Evolutionary conservation across 2,888 invertebrate genomes (phyloP), one percentile per base, ranked within the genome.

Genomic region (Ecliptopera silaceata): DNA sequence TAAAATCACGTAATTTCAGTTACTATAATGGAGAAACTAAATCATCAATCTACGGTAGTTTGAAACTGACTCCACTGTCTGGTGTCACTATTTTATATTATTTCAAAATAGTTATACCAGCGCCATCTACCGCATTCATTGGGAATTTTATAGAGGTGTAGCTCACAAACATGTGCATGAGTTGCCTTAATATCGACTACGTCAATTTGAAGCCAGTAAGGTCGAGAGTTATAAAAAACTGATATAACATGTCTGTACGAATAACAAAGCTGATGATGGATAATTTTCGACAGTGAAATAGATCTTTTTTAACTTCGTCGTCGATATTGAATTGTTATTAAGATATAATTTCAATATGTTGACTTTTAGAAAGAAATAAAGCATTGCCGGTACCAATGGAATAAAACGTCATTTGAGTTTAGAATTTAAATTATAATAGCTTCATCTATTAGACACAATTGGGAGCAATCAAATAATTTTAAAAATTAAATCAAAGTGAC

Each of bases 91-190:
- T 20, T 13, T 8, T 6, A 5, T n/a, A 43, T 3, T 15, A 13
- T 42, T 42, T 11, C 6, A 15, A 38, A 45, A 41, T 55, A 47
- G 15, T 15, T 34, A 12, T 44, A 12, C 57, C 58, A 70, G 61
- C 75, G 72, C 75, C 77, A 76, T 76, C 75, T 75, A 61, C 48
- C 54, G 62, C 42, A 43, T 50, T 42, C 4, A 29, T 48, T n/a
- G 55, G 10, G 59, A 65, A 72, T 63, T 63, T 56, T 12, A 52
- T 51, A 51, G 44, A 50, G 61, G 53, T 51, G 47, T 53, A 34
- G 57, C 54, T 59, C 34, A 63, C 49, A 15, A 59, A 47, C 43
- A 43, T 44, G 52, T 55, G 57, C 52, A 48, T 34, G 43, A 61
- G 48, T 55, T 53, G 12, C 12, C n/a, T 4, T 39, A 18, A 3